phyloP scores from a whole-genome alignment of 2,797 vertebrate genomes.

The Pogonophryne albipinna region DNA sequence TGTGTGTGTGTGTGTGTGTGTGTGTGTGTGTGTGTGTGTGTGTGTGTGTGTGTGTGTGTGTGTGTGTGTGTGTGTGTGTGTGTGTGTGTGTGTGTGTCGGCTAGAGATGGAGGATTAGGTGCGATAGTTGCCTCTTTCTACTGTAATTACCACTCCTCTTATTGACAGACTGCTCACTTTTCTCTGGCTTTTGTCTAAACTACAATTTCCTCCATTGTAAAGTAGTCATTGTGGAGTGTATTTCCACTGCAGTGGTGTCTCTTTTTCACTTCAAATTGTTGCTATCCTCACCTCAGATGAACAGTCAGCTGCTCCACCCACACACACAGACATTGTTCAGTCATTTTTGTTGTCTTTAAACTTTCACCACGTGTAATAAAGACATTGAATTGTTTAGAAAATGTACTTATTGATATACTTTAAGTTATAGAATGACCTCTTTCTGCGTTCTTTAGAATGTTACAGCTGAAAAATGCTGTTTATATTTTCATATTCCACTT shows the following conservation, averaged over 20 bases:
- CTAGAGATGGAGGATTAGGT: slow-evolving; percentile 85
- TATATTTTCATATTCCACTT: slow-evolving; percentile 16
- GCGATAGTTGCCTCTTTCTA: slow-evolving; percentile 93
- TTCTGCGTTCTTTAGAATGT: neutral
- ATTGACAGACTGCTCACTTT: slow-evolving; percentile 95
- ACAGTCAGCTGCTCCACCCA: slow-evolving; percentile 23
- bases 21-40: slow-evolving; percentile 41
- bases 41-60: slow-evolving; percentile 80
- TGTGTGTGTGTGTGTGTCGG: slow-evolving; percentile 47
- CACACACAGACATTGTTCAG: neutral
- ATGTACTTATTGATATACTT: neutral
- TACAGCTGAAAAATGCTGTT: neutral
- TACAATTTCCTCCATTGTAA: slow-evolving; percentile 90
- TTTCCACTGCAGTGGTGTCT: slow-evolving; percentile 51
- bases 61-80: slow-evolving; percentile 79
- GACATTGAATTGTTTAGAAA: neutral
- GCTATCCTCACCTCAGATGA: slow-evolving; percentile 40
- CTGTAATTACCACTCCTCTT: slow-evolving; percentile 95
- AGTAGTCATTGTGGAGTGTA: slow-evolving; percentile 70
- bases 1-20: slow-evolving; percentile 58
- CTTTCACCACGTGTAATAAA: neutral
- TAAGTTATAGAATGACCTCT: slow-evolving; percentile 2
- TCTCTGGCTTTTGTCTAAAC: slow-evolving; percentile 94
- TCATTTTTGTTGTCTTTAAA: slow-evolving; percentile 15
- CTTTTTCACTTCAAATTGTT: slow-evolving; percentile 59